These are phyloP conservation scores for Ophion costatus DNA, from an alignment of 2,888 invertebrate species.

Conservation along the genomic window DNA sequence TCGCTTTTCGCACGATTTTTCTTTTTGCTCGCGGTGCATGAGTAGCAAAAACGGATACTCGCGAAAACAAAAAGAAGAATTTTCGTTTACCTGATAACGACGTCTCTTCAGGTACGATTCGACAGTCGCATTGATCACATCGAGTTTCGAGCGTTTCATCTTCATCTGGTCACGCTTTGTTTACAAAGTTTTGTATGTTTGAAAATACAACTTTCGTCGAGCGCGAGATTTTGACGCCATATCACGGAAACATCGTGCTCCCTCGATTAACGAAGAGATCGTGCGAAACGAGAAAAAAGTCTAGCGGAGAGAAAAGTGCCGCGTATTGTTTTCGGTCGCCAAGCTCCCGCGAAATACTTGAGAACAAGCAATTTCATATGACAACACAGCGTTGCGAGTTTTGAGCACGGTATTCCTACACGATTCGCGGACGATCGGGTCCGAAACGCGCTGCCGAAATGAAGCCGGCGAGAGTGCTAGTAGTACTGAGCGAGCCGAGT, in stretches of 20 bases:
- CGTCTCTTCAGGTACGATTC: conserved; percentile 89
- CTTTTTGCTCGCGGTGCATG: neutral
- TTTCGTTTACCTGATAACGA: conserved; percentile 86
- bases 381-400: neutral
- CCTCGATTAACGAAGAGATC: neutral
- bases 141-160: conserved; percentile 88
- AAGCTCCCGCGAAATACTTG: conserved; percentile 1
- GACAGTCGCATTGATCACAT: conserved; percentile 88
- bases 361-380: neutral
- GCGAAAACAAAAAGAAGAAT: conserved; percentile 6
- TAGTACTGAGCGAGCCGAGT: neutral
- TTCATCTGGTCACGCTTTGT: conserved; percentile 76
- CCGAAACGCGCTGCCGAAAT: neutral
- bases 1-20: conserved; percentile 19
- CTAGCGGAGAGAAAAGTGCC: neutral
- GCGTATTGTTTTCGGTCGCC: neutral
- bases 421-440: neutral
- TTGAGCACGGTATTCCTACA: neutral
- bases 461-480: neutral
- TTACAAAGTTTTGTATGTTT: conserved; percentile 67
- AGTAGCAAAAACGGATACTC: neutral
- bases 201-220: conserved; percentile 70
- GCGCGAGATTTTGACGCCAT: conserved; percentile 74
- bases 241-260: conserved; percentile 66
- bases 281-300: neutral